These are phyloP conservation scores for Polymixis flavicincta DNA, from an alignment of 2,888 invertebrate genomes.

Conservation along the genomic window DNA sequence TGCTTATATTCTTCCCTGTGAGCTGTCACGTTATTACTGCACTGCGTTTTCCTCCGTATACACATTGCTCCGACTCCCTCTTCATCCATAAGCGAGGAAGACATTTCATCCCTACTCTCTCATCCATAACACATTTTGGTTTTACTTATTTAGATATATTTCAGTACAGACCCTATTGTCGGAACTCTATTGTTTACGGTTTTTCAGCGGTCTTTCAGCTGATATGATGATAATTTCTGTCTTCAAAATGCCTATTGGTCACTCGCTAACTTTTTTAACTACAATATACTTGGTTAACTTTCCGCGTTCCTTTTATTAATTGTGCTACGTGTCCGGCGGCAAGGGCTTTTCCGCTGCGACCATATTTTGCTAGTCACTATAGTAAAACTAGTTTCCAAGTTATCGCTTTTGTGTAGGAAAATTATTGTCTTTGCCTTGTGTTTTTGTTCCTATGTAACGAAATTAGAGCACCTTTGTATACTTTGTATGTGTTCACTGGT, in stretches of 20 bases:
- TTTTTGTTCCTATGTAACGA: slow-evolving; percentile 62
- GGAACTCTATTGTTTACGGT: not conserved
- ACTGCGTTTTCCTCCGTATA: not conserved
- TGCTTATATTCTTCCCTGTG: not conserved
- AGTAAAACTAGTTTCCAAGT: slow-evolving; percentile 41
- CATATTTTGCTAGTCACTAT: slow-evolving; percentile 11
- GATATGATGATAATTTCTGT: not conserved
- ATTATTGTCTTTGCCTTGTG: slow-evolving; percentile 37
- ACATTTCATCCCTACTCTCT: not conserved
- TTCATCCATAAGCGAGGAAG: not conserved
- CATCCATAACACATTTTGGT: not conserved
- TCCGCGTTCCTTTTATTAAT: slow-evolving; percentile 60
- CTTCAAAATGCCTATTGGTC: not conserved
- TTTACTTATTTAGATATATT: not conserved
- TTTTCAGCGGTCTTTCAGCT: not conserved
- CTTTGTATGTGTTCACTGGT: slow-evolving; percentile 62
- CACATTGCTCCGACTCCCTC: not conserved
- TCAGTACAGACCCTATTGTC: not conserved
- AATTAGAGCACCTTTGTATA: slow-evolving; percentile 57
- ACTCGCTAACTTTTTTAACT: too few relatives aligned
- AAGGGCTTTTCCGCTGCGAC: not conserved
- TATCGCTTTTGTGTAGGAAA: slow-evolving; percentile 21
- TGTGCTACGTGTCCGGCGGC: slow-evolving; percentile 55
- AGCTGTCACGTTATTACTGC: slow-evolving; percentile 3
- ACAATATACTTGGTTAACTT: not conserved